These are phyloP conservation scores for Volucella bombylans DNA, from an alignment of 2,888 invertebrate genomes.

Conservation along the genomic window DNA sequence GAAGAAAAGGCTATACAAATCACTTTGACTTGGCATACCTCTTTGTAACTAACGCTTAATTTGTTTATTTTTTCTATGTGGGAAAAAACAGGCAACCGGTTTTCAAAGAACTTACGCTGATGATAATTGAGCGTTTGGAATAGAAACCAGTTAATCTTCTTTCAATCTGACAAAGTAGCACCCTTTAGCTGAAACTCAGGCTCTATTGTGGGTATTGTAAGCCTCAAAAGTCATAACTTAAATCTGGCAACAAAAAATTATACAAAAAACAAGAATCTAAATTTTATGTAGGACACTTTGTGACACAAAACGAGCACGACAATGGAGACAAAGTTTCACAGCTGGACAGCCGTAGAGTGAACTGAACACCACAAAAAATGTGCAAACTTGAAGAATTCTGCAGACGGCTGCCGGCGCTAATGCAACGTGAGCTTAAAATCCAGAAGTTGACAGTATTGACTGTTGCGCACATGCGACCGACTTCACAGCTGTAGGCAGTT, in stretches of 20 bases:
- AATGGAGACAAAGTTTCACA: constrained; percentile 58
- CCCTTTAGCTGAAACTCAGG: too few relatives aligned
- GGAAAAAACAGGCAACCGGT: constrained; percentile 13
- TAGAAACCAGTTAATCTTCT: constrained; percentile 13
- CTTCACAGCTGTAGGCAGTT: background rate
- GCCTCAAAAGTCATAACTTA: background rate
- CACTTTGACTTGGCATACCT: constrained; percentile 6
- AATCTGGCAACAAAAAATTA: too few relatives aligned
- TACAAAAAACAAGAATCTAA: background rate
- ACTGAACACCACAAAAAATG: constrained; percentile 16
- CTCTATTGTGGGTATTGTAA: background rate
- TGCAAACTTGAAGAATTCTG: constrained; percentile 34
- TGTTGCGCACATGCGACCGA: background rate
- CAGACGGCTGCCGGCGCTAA: background rate
- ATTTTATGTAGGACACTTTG: constrained; percentile 33
- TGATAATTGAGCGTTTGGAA: constrained; percentile 1
- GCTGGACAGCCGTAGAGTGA: constrained; percentile 36
- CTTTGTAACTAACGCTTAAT: background rate
- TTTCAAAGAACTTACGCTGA: constrained; percentile 9
- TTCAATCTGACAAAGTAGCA: too few relatives aligned
- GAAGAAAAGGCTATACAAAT: background rate
- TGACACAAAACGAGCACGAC: constrained; percentile 26
- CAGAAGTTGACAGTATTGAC: constrained; percentile 7
- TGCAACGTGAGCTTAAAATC: constrained; percentile 31
- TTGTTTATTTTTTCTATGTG: background rate